A percentile compares a stretch with the other conserved stretches of the same genome.
These are phyloP conservation scores for Caenorhabditis becei DNA, from an alignment of 2,888 invertebrate genomes.

Conservation along the genomic window DNA sequence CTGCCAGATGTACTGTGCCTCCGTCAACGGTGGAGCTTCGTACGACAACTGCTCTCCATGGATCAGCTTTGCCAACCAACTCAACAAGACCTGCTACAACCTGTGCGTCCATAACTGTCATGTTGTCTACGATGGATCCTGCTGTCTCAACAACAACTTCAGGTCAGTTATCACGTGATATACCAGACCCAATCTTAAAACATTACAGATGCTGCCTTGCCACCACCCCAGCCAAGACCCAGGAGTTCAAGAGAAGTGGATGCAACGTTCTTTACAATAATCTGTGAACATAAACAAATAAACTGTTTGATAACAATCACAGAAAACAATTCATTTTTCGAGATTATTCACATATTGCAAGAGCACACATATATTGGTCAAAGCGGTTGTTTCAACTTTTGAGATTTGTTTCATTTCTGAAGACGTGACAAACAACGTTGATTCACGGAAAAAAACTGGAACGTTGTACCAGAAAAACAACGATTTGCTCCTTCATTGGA, in stretches of 20 bases:
- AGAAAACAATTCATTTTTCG: too few relatives aligned
- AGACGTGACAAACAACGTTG: too few relatives aligned
- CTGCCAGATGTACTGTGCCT: constrained; percentile 22
- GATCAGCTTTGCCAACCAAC: constrained; percentile 12
- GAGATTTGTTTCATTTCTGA: too few relatives aligned
- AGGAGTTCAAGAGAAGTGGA: constrained; percentile 12
- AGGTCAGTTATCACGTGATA: background rate
- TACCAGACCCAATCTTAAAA: background rate
- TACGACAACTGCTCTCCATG: constrained; percentile 29
- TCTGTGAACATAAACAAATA: background rate
- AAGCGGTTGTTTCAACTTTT: too few relatives aligned
- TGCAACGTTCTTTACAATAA: constrained; percentile 18
- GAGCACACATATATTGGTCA: too few relatives aligned
- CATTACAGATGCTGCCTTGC: constrained; percentile 19
- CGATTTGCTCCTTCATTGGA: too few relatives aligned
- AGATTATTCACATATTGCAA: too few relatives aligned
- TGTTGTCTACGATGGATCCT: constrained; percentile 11
- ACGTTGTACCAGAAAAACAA: too few relatives aligned
- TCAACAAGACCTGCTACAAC: constrained; percentile 35
- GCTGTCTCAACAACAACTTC: constrained; percentile 18
- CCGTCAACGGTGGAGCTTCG: constrained; percentile 3
- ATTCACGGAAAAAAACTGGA: too few relatives aligned
- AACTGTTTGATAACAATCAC: too few relatives aligned
- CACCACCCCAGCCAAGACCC: constrained; percentile 8
- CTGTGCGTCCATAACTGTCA: constrained; percentile 12